These are phyloP conservation scores for Ichneumoninae sp. DNA, from an alignment of 2,888 invertebrate species.

Conservation along the genomic window DNA sequence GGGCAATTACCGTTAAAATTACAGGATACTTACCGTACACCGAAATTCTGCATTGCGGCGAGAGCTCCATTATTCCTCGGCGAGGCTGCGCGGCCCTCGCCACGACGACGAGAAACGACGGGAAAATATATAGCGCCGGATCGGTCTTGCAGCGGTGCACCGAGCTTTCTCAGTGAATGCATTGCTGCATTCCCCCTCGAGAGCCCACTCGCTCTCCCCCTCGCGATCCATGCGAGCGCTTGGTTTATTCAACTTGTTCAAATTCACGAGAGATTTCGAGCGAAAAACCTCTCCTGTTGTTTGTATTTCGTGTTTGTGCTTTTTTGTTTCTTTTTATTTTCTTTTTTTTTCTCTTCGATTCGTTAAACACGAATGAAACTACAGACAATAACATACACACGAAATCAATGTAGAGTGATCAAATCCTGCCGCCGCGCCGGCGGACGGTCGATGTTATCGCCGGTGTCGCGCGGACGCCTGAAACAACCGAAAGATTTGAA, in stretches of 20 bases:
- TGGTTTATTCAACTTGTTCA: slow-evolving; percentile 53
- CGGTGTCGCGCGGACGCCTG: slow-evolving; percentile 31
- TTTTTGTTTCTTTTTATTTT: not conserved
- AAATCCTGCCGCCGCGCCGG: slow-evolving; percentile 34
- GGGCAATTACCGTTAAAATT: slow-evolving; percentile 80
- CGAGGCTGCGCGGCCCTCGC: slow-evolving; percentile 57
- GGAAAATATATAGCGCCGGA: slow-evolving; percentile 34
- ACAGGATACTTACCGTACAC: slow-evolving; percentile 80
- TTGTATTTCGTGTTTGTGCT: too few species aligned
- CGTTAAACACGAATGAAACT: slow-evolving; percentile 24
- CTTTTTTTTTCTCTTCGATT: not conserved
- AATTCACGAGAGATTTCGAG: slow-evolving; percentile 45
- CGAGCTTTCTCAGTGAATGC: slow-evolving; percentile 26
- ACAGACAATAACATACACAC: slow-evolving; percentile 5
- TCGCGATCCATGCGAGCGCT: slow-evolving; percentile 1
- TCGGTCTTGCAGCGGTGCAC: slow-evolving; percentile 42
- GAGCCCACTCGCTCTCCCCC: slow-evolving; percentile 46
- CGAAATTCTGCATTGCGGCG: slow-evolving; percentile 80
- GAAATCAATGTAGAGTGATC: slow-evolving; percentile 9
- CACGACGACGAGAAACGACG: slow-evolving; percentile 26
- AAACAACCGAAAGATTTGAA: slow-evolving; percentile 30
- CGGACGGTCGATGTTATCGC: slow-evolving; percentile 47
- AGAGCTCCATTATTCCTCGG: slow-evolving; percentile 77
- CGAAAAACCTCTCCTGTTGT: slow-evolving; percentile 24
- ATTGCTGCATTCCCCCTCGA: slow-evolving; percentile 33